These are phyloP conservation scores for Phataginus tricuspis DNA, from an alignment of 2,797 vertebrate species.

Conservation along the genomic window DNA sequence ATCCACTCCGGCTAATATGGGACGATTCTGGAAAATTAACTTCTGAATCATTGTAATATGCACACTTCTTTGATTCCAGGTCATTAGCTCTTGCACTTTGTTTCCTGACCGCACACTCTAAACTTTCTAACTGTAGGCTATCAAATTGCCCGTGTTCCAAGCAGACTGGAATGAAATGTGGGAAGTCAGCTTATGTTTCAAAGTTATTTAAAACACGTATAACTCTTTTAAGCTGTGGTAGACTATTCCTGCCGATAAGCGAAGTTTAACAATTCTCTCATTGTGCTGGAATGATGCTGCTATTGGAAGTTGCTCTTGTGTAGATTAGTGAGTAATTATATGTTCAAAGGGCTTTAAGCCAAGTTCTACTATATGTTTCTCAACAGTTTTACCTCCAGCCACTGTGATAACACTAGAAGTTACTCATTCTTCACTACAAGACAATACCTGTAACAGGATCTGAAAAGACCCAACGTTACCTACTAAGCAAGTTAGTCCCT, in stretches of 20 bases:
- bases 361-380: neutral
- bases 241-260: constrained; percentile 31
- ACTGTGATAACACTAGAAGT: neutral
- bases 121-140: constrained; percentile 46
- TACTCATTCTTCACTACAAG: constrained; percentile 31
- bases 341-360: constrained; percentile 28
- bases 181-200: constrained; percentile 32
- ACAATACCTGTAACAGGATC: neutral
- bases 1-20: neutral
- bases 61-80: constrained; percentile 21
- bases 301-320: constrained; percentile 39
- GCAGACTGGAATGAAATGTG: constrained; percentile 27
- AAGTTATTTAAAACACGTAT: constrained; percentile 51
- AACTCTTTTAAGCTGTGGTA: neutral
- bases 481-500: neutral
- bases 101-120: neutral
- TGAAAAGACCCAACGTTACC: neutral
- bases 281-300: neutral
- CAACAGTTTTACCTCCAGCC: constrained; percentile 44
- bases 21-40: constrained; percentile 1
- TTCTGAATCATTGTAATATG: constrained; percentile 1
- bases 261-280: constrained; percentile 33
- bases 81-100: constrained; percentile 39
- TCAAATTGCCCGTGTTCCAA: constrained; percentile 52
- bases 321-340: constrained; percentile 16